Evolutionary conservation across 2,888 invertebrate species (phyloP), one percentile per base, ranked within the genome.

Genomic region (Dexiosoma caninum): DNA sequence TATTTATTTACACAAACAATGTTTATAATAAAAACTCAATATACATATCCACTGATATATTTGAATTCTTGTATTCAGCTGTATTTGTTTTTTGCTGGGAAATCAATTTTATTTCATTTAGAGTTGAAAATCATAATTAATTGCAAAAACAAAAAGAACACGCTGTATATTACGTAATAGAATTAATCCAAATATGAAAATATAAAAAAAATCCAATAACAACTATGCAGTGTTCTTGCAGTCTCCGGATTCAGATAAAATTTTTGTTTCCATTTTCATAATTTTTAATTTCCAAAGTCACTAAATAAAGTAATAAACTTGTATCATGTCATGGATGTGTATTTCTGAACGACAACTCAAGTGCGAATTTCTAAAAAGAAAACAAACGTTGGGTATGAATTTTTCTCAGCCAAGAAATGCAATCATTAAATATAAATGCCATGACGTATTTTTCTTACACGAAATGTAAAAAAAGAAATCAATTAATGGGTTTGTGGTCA

Each of bases 71-170:
- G 16, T 12, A 5, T 53, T 53, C 44, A 44, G 40, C n/a, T 51
- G 12, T 44, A 8, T 51, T 23, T 12, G 1, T 62, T 71, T 14
- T 69, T 57, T 69, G 42, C 60, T 60, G n/a, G 23, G 23, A 30
- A 62, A 62, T 64, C 16, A 55, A 64, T 55, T 74, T 64, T 64
- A n/a, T 37, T 64, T 64, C 60, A 40, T 46, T 74, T 74, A 37
- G 35, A 44, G 55, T 44, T 51, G 21, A 60, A 51, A 51, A 8
- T 60, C 19, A 71, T 71, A 71, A 71, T 60, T 71, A 37, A 69
- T 16, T 19, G 19, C 19, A 46, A 57, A 57, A 35, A 6, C 14
- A 14, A 8, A 10, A 44, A 44, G 27, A 49, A 23, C 27, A 27
- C n/a, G n/a, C n/a, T n/a, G n/a, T n/a, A 21, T 23, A 35, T 4